Percentiles rank a stretch among this genome's conserved stretches.
Evolutionary conservation across 2,797 vertebrate species (phyloP).

Genomic region (Salmo trutta): DNA sequence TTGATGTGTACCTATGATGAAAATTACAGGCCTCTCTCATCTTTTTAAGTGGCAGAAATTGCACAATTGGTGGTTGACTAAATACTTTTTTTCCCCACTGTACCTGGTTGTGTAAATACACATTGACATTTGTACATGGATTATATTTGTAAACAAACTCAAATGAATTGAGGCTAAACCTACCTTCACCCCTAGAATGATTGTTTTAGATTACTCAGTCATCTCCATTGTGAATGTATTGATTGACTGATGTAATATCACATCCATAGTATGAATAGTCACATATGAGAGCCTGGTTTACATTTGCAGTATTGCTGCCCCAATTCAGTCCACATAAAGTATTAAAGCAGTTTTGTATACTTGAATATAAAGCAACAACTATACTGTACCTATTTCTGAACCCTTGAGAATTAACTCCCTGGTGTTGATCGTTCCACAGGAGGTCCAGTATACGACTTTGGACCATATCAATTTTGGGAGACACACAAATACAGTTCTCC

Average conservation of each 20-base stretch:
- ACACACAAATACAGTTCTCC: not conserved
- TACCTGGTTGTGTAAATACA: no score
- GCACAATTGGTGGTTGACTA: no score
- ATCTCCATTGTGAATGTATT: not conserved
- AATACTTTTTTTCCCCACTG: no score
- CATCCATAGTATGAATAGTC: not conserved
- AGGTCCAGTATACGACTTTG: slow-evolving; percentile 15
- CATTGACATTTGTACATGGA: not conserved
- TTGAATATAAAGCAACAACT: not conserved
- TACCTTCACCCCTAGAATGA: not conserved
- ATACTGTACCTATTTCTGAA: not conserved
- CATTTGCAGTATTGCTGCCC: not conserved
- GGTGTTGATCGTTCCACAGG: not conserved
- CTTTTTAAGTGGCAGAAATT: no score
- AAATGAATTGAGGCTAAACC: not conserved
- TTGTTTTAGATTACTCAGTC: not conserved
- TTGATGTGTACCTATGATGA: no score
- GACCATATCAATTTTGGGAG: not conserved
- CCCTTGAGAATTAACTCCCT: not conserved
- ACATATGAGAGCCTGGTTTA: not conserved
- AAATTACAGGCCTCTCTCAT: no score
- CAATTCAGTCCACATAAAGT: not conserved
- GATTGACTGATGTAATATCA: not conserved
- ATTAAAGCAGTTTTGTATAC: not conserved
- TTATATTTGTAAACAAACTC: not conserved